Conservation (phyloP, 2,113 vertebrate species). For the Drymodes brunneopygia region DNA sequence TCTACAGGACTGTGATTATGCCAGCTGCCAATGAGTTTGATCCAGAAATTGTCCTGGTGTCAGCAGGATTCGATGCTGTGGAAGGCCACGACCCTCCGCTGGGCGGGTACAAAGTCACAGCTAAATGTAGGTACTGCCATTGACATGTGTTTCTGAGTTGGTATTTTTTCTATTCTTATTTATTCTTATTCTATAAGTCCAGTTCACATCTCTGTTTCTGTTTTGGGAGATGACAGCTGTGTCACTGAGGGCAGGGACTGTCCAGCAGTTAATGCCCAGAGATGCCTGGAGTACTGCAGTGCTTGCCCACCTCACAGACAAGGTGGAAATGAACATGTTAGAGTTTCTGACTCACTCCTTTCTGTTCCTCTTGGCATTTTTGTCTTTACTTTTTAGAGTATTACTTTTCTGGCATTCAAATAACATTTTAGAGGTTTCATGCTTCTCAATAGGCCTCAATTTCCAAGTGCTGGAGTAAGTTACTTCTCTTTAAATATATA, state of each 20-base stretch:
- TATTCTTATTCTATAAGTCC: background rate
- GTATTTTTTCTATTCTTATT: background rate
- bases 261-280: background rate
- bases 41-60: conserved; percentile 81
- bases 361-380: background rate
- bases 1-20: conserved; percentile 76
- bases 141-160: background rate
- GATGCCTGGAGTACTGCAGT: background rate
- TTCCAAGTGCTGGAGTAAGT: conserved; percentile 17
- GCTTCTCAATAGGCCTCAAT: conserved; percentile 4
- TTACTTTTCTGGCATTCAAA: conserved; percentile 25
- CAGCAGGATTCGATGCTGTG: conserved; percentile 81
- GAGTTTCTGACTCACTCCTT: background rate
- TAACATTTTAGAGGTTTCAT: conserved; percentile 25
- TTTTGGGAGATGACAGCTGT: background rate
- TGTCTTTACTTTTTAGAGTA: background rate
- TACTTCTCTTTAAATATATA: conserved; percentile 15
- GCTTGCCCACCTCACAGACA: fast-evolving
- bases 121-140: conserved; percentile 76
- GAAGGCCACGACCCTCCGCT: conserved; percentile 81
- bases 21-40: conserved; percentile 80
- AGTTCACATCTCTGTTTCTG: background rate
- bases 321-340: background rate
- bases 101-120: conserved; percentile 82
- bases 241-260: background rate